phyloP scores from a whole-genome alignment of 2,888 invertebrate genomes.

The Oligia strigilis region DNA sequence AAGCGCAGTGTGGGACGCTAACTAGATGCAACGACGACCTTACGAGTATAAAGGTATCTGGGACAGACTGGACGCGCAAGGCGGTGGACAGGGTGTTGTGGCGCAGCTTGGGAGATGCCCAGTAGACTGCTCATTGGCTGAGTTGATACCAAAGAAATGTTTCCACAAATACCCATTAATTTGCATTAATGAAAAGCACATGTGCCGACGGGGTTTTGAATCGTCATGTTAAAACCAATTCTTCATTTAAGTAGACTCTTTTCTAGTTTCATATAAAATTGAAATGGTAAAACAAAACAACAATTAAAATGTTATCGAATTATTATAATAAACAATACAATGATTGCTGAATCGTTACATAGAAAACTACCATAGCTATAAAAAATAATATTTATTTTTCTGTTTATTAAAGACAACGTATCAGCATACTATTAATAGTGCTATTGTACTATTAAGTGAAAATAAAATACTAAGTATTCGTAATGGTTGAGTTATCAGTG shows the following conservation, averaged over 20 bases:
- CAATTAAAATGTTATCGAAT: constrained; percentile 5
- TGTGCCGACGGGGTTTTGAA: no score
- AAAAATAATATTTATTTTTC: constrained; percentile 7
- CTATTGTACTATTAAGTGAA: constrained; percentile 5
- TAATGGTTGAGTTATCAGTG: constrained; percentile 47
- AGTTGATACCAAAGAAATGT: neutral
- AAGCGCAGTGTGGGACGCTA: neutral
- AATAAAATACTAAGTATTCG: constrained; percentile 16
- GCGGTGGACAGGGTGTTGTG: neutral
- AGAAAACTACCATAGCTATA: constrained; percentile 2
- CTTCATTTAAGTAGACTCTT: neutral
- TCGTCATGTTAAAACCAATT: neutral
- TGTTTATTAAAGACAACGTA: constrained; percentile 2
- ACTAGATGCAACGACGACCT: neutral
- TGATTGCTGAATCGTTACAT: constrained; percentile 3
- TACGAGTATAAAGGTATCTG: no score
- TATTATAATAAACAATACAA: constrained; percentile 5
- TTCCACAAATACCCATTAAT: no score
- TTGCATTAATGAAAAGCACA: neutral
- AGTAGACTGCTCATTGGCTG: neutral
- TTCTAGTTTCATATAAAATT: neutral
- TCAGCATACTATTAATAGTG: neutral
- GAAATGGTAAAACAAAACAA: constrained; percentile 1
- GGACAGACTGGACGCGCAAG: neutral
- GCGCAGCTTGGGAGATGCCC: neutral